Base-by-base conservation (phyloP, 2,888 invertebrate species). In the Celastrina argiolus region DNA sequence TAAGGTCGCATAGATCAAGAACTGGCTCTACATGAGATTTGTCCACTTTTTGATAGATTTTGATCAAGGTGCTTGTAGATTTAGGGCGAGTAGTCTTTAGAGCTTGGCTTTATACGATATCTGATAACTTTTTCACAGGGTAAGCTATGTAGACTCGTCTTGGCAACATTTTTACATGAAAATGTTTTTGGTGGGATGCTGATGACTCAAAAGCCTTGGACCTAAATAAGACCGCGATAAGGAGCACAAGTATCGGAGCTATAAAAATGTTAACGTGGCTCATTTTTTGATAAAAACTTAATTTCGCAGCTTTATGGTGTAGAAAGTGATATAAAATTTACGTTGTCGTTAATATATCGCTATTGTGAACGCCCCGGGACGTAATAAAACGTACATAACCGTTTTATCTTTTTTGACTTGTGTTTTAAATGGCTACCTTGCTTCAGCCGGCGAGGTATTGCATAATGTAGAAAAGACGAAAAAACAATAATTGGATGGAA, bases 311-410 rank as follows among this genome's bases (percentile, higher is more conserved):
- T 61, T 61, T 39, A 61, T 61, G 61, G 36, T 22, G 36, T 61
- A 36, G 61, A 61, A 61, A 61, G 61, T 61, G 61, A 61, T 61
- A 61, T 61, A 61, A 61, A 61, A 14, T 61, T 61, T 61, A 61
- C 22, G 16, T 36, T 18, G 58, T 31, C 31, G 58, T 58, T 58
- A 58, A 58, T 58, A 58, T 58, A 58, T 58, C 16, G 58, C 58
- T 58, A 31, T 58, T 58, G 58, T 58, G 31, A 51, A 51, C 51
- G 51, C 31, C n/a, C 58, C 14, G 31, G 58, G 28, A 58, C 58
- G 31, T 58, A 31, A 31, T 58, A 58, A 58, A 58, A 58, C 16
- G 31, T 58, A 58, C 51, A 51, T 51, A 12, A 22, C 14, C 51
- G 10, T 51, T 51, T 51, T 51, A 51, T 51, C 51, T 51, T 51